Evolutionary conservation across 2,797 vertebrate species (phyloP), one percentile per base, ranked within the genome.

Genomic region (Gallirallus australis): DNA sequence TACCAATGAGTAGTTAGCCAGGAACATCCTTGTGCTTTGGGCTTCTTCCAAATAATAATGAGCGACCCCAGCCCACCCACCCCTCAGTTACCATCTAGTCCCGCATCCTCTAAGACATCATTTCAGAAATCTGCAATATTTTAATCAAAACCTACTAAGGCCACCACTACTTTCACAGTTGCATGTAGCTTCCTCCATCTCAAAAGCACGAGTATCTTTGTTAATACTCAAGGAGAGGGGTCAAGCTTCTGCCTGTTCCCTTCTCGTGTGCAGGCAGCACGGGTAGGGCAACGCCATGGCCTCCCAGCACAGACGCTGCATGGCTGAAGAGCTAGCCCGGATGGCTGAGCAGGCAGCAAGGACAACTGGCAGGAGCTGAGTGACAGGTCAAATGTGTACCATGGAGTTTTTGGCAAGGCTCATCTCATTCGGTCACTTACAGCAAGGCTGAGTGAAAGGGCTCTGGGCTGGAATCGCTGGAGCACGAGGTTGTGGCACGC

Each of bases 221-320:
- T 57, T 50, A 65, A 39, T 2, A 12, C 15, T 1, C 35, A 30
- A 72, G 52, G 37, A 66, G 24, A 63, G 25, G 42, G 35, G 42
- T 7, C 6, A 21, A 31, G 52, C 52, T n/a, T 30, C 63, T 54
- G 61, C 33, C 53, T 35, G 18, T 15, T 14, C 68, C 50, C 54
- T 23, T 18, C 31, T 47, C 0, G 0, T 2, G 2, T 4, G 17
- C 68, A 61, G 65, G 57, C 60, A 30, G 76, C 1, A 8, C 0
- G 5, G 52, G 24, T 53, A 31, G 69, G 42, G 50, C 2, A 3
- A 60, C 4, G 9, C 5, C 4, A 13, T 0, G 4, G 28, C 52
- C 65, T n/a, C 52, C 28, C 71, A 63, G 71, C 24, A 59, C 31
- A 0, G 0, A 3, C 0, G 3, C 52, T 5, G 18, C 59, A 8